Base-by-base conservation (phyloP, 2,888 invertebrate genomes). In the Dysmachus trigonus region DNA sequence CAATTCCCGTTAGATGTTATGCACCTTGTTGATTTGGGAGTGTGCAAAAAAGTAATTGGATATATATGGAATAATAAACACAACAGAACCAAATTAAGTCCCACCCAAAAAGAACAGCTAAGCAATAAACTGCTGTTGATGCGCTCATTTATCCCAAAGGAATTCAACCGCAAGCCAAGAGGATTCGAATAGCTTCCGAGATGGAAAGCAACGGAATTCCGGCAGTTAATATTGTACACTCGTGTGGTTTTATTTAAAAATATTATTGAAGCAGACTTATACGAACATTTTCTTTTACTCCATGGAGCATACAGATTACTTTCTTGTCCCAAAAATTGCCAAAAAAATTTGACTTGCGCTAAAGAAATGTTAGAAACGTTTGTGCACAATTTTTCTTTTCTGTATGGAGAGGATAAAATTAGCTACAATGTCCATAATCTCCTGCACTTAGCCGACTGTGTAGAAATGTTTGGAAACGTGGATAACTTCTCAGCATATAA, bases 1-100 rank as follows among this genome's bases (percentile, higher is more conserved):
- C 79, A 85, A 30, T 85, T 85, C 31, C 77, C 79, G 2, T 41
- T 77, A 72, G 76, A 85, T 31, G 72, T 38, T 18, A 83, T 83
- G 71, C 83, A 83, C 38, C 27, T 83, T 10, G 22, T 83, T 30
- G 83, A 83, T 71, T 72, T 71, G 15, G 72, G 72, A 72, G 71
- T 83, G 8, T 22, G n/a, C 33, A 85, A 85, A 79, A 77, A 30
- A 22, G 7, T 77, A 0, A 1, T 77, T 35, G 27, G 27, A 33
- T 62, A 41, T 7, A 77, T 85, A 62, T 85, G 62, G 81, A 22
- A 81, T 31, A 53, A 53, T 81, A 81, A 81, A 33, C 81, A 81
- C 33, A 81, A 41, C 15, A 79, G 47, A 47, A 22, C 51, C 3
- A 76, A 76, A 76, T 22, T 76, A 76, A 76, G 2, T n/a, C 13